phyloP scores from a whole-genome alignment of 1,140 invertebrate genomes.

The Cydia pomonella region DNA sequence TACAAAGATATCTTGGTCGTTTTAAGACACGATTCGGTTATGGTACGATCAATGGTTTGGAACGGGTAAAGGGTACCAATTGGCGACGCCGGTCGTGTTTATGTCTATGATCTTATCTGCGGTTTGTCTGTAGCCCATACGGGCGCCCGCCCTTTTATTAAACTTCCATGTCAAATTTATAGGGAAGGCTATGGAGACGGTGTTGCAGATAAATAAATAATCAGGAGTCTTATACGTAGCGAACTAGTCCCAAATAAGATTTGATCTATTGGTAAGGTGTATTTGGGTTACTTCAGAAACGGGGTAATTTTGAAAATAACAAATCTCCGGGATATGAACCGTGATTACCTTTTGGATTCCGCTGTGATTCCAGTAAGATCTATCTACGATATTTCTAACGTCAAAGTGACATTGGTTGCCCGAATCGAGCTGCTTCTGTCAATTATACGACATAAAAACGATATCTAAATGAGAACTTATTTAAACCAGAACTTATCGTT shows the following conservation, averaged over 20 bases:
- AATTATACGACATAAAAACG: too few relatives aligned
- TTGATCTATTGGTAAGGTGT: too few relatives aligned
- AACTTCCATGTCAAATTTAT: constrained; percentile 53
- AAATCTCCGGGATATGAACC: too few relatives aligned
- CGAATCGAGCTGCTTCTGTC: too few relatives aligned
- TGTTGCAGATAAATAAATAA: background rate
- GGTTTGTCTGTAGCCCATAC: constrained; percentile 60
- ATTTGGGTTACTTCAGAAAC: too few relatives aligned
- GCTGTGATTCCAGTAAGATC: too few relatives aligned
- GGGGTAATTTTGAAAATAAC: too few relatives aligned
- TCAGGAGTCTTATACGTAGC: background rate
- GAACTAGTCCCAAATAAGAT: background rate
- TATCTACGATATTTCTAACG: too few relatives aligned
- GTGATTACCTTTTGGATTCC: too few relatives aligned
- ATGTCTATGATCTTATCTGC: constrained; percentile 74
- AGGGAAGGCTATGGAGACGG: constrained; percentile 44
- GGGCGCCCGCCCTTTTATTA: constrained; percentile 70
- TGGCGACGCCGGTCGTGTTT: constrained; percentile 63
- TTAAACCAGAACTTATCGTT: too few relatives aligned
- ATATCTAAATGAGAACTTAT: too few relatives aligned
- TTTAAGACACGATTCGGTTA: background rate
- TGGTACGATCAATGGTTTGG: constrained; percentile 15
- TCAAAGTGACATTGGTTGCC: too few relatives aligned
- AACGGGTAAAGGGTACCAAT: constrained; percentile 66
- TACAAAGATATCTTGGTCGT: background rate